Base-by-base conservation (phyloP, 2,888 invertebrate genomes). In the Aplocera efformata region DNA sequence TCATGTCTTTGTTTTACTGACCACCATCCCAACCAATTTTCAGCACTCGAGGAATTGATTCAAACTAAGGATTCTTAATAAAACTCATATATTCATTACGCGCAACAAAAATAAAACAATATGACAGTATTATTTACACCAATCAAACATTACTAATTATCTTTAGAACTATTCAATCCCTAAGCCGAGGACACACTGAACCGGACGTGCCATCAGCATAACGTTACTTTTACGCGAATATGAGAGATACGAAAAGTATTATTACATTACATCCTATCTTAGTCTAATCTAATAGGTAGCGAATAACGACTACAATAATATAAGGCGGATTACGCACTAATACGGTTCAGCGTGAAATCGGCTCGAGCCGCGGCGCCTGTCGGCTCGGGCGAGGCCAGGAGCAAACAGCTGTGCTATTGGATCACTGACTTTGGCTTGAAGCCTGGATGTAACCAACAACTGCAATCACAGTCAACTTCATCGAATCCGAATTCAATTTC, bases 41-140 rank as follows among this genome's bases (percentile, higher is more conserved):
- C 13, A 3, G 13, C 13, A 5, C 13, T 17, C 5, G 13, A 17
- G 13, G 13, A 3, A 17, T 17, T 3, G 10, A 42, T 33, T 43
- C 0, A 38, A 44, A 44, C 44, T 0, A 44, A 17, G 7, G 29
- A 13, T 40, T 44, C 17, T 47, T 47, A 45, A 50, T 53, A 48
- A 51, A 56, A 50, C 36, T 44, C 47, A 44, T 56, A 48, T 54
- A 56, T 48, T 53, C 40, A 45, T 56, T 50, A 45, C 43, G 48
- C 31, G 56, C 56, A 52, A 56, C 56, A 54, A 49, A 56, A 48
- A 38, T 41, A 35, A 53, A 47, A 43, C 42, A 45, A 57, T 58
- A 60, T 39, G 56, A 60, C 48, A 60, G 38, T 58, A 64, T 62
- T 69, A 67, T 69, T 49, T 69, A 69, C 70, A 69, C 45, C 44